phyloP scores from a whole-genome alignment of 1,140 invertebrate species.

The Drosophila gunungcola region DNA sequence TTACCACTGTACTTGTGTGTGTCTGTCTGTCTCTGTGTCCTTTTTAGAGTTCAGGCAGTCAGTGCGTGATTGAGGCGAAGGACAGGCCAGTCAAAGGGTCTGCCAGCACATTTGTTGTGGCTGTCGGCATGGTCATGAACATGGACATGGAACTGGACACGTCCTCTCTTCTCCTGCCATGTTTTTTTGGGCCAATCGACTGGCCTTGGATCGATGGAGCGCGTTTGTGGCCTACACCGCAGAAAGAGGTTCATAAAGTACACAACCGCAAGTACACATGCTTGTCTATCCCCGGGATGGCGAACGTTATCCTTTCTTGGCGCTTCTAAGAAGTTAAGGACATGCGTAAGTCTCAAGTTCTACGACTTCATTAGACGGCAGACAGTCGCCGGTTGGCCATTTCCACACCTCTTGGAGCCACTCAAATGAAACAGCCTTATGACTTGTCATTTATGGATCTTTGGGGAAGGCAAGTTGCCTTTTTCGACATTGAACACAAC shows the following conservation, averaged over 20 bases:
- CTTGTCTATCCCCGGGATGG: conserved; percentile 1
- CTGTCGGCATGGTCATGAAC: conserved; percentile 46
- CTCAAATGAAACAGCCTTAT: conserved; percentile 23
- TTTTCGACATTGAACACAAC: conserved; percentile 24
- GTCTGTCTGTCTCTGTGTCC: conserved; percentile 19
- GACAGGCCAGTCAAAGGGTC: conserved; percentile 51
- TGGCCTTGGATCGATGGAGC: conserved; percentile 77
- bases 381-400: conserved; percentile 31
- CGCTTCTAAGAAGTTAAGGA: conserved; percentile 26
- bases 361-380: conserved; percentile 73
- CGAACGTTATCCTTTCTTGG: conserved; percentile 48
- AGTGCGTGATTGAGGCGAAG: conserved; percentile 73
- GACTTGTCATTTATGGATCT: conserved; percentile 31
- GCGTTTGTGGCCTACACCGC: conserved; percentile 40
- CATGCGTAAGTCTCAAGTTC: conserved; percentile 59
- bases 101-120: conserved; percentile 63
- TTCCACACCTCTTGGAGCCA: conserved; percentile 12
- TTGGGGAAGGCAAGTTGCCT: conserved; percentile 13
- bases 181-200: conserved; percentile 38
- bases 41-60: conserved; percentile 64
- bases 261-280: conserved; percentile 28
- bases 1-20: conserved; percentile 3
- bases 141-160: conserved; percentile 51
- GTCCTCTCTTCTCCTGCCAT: conserved; percentile 1
- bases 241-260: conserved; percentile 17